These are phyloP conservation scores for Beroe forskalii DNA, from an alignment of 37 sponge, comb jelly and placozoan genomes.

Conservation along the genomic window DNA sequence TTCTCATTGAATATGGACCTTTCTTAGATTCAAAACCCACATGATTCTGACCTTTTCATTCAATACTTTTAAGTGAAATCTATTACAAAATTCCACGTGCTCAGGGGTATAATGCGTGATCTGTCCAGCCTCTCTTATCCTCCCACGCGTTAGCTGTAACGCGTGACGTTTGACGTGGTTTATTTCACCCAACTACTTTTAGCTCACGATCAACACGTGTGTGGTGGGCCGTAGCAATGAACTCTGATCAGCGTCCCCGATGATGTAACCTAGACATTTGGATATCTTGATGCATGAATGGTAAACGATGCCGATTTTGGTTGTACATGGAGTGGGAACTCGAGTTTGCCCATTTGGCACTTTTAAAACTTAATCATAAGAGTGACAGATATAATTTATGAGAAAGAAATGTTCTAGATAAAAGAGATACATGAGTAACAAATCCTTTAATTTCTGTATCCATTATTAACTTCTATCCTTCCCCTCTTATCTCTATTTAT, in stretches of 20 bases:
- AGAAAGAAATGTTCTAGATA: not conserved
- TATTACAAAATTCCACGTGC: too few relatives aligned
- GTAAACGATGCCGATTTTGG: too few relatives aligned
- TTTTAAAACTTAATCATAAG: not conserved
- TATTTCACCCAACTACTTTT: slow-evolving; percentile 31
- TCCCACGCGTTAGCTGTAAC: not conserved
- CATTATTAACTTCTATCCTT: not conserved
- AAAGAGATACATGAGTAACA: slow-evolving; percentile 15
- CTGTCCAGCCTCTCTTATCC: slow-evolving; percentile 16
- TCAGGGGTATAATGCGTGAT: too few relatives aligned
- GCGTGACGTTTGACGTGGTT: not conserved
- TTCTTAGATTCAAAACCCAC: too few relatives aligned
- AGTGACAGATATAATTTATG: too few relatives aligned
- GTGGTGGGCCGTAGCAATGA: slow-evolving; percentile 26
- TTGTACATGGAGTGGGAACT: not conserved
- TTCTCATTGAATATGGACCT: too few relatives aligned
- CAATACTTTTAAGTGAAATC: too few relatives aligned
- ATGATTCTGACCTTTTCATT: too few relatives aligned
- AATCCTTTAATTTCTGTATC: not conserved
- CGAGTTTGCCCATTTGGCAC: slow-evolving; percentile 25
- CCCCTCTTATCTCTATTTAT: not conserved
- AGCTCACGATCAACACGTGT: slow-evolving; percentile 39
- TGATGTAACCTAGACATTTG: too few relatives aligned
- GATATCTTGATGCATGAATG: too few relatives aligned
- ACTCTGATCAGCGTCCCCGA: too few relatives aligned